Percentiles rank a stretch among this genome's conserved stretches.
Evolutionary conservation across 2,113 vertebrate genomes (phyloP).

Genomic region (Rhabdomys dilectus): DNA sequence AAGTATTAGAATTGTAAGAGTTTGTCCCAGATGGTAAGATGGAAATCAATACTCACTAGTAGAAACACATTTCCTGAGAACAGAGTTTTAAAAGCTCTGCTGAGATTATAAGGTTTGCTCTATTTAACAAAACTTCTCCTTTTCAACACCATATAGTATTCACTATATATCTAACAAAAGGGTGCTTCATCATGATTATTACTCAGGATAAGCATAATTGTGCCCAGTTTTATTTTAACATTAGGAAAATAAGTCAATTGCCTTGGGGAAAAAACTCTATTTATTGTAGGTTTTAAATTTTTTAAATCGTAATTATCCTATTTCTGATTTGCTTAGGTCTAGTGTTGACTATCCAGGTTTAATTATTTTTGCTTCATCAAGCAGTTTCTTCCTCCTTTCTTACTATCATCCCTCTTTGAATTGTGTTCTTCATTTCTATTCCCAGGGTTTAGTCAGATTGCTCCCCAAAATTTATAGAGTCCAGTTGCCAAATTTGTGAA

Average conservation of each 20-base stretch:
- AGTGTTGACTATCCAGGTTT: conserved; percentile 18
- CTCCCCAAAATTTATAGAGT: conserved; percentile 57
- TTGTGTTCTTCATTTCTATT: conserved; percentile 52
- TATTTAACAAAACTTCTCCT: conserved; percentile 25
- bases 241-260: neutral
- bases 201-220: neutral
- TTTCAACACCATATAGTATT: neutral
- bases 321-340: conserved; percentile 10
- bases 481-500: conserved; percentile 62
- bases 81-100: neutral
- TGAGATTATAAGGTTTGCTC: neutral
- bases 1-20: conserved; percentile 4
- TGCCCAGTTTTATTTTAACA: conserved; percentile 33
- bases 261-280: conserved; percentile 3
- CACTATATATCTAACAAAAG: neutral
- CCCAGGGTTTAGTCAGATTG: conserved; percentile 56
- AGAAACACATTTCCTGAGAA: neutral
- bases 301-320: neutral
- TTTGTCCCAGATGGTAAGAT: neutral
- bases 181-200: neutral
- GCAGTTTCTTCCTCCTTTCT: conserved; percentile 60
- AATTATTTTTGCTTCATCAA: conserved; percentile 53
- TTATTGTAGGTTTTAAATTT: neutral
- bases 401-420: conserved; percentile 59
- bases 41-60: neutral